Conservation (phyloP, 92 coral and sea anemone species). For the Porites evermanni region DNA sequence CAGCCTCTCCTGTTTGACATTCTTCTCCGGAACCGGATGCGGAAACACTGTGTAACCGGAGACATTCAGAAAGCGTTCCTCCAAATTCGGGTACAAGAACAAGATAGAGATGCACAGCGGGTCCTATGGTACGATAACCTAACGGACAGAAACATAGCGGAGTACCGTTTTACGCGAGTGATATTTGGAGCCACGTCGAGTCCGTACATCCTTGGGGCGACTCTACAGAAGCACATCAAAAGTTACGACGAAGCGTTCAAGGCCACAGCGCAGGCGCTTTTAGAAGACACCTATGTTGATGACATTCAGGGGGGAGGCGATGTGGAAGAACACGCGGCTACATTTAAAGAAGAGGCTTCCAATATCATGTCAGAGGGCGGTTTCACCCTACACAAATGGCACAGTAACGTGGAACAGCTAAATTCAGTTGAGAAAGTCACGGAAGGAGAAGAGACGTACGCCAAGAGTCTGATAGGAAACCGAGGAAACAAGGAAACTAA, state of each 20-base stretch:
- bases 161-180: constrained; percentile 58
- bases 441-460: background rate
- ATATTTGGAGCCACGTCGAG: constrained; percentile 62
- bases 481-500: background rate
- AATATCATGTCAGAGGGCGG: background rate
- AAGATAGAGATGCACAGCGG: constrained; percentile 57
- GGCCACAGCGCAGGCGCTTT: constrained; percentile 8
- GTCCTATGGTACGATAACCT: constrained; percentile 52
- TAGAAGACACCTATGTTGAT: background rate
- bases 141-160: constrained; percentile 33
- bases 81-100: constrained; percentile 33
- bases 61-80: constrained; percentile 66
- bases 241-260: constrained; percentile 13
- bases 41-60: constrained; percentile 44
- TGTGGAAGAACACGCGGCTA: background rate
- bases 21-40: constrained; percentile 47
- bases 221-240: constrained; percentile 49
- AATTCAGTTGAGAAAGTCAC: constrained; percentile 23
- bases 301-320: background rate
- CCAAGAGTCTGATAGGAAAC: background rate
- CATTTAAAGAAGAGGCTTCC: background rate
- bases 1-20: constrained; percentile 47
- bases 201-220: constrained; percentile 64
- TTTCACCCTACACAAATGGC: constrained; percentile 4
- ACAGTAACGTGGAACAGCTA: background rate